Evolutionary conservation across 2,888 invertebrate genomes (phyloP).

Genomic region (Leptopilina drosophilae): DNA sequence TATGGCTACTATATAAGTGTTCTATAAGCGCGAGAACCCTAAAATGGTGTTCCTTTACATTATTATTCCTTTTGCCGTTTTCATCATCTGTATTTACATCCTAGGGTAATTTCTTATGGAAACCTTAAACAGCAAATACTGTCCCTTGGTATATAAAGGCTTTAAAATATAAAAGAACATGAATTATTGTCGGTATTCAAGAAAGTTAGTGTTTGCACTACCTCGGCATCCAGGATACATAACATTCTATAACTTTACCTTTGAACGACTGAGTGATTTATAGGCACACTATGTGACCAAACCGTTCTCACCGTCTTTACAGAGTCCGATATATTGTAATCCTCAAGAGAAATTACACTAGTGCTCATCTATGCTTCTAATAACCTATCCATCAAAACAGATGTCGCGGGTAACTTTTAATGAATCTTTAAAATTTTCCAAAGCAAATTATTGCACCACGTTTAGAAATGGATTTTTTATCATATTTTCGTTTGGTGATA

Average conservation of each 20-base stretch:
- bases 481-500: too few species aligned
- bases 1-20: slow-evolving; percentile 4
- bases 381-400: slow-evolving; percentile 12
- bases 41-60: slow-evolving; percentile 14
- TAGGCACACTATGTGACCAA: slow-evolving; percentile 10
- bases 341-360: slow-evolving; percentile 2
- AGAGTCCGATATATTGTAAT: slow-evolving; percentile 18
- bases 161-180: slow-evolving; percentile 22
- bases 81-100: slow-evolving; percentile 1
- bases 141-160: slow-evolving; percentile 31
- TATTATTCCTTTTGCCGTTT: background rate
- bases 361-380: background rate
- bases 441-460: background rate
- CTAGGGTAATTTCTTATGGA: slow-evolving; percentile 15
- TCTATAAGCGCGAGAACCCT: background rate
- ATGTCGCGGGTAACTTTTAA: background rate
- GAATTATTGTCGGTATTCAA: slow-evolving; percentile 27
- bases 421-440: slow-evolving; percentile 3
- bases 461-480: too few species aligned
- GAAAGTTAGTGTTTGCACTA: slow-evolving; percentile 6
- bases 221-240: slow-evolving; percentile 21
- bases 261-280: slow-evolving; percentile 11
- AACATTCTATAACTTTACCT: slow-evolving; percentile 18
- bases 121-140: slow-evolving; percentile 27
- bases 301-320: background rate